phyloP scores from a whole-genome alignment of 2,113 vertebrate species.

The Dromaius novaehollandiae region DNA sequence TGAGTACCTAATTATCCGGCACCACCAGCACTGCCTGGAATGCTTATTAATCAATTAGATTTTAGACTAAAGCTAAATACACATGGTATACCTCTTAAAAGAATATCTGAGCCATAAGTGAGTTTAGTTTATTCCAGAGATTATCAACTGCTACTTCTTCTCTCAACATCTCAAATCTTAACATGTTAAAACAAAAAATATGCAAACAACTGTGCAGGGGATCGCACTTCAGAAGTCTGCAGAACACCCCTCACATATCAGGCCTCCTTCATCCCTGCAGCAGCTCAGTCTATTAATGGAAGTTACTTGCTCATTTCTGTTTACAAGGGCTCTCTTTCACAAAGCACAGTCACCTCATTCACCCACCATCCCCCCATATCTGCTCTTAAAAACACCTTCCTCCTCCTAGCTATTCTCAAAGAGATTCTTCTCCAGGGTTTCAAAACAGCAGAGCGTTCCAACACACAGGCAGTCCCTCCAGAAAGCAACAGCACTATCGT shows the following conservation, averaged over 20 bases:
- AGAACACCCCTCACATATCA: neutral
- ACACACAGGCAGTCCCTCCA: neutral
- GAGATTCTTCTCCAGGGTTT: neutral
- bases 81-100: neutral
- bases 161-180: neutral
- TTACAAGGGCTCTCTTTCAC: neutral
- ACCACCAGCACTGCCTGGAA: neutral
- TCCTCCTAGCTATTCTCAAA: neutral
- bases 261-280: neutral
- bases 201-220: neutral
- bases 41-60: slow-evolving; percentile 21
- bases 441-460: neutral
- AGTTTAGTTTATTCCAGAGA: neutral
- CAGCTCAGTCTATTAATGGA: neutral
- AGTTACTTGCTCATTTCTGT: neutral
- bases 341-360: neutral
- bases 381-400: neutral
- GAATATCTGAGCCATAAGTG: neutral
- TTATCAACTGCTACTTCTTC: neutral
- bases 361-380: neutral
- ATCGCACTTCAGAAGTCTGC: neutral
- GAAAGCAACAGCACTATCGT: neutral
- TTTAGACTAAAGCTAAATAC: neutral
- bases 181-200: neutral
- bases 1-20: neutral